Conservation (phyloP, 2,113 vertebrate species). For the Lampris incognitus region DNA sequence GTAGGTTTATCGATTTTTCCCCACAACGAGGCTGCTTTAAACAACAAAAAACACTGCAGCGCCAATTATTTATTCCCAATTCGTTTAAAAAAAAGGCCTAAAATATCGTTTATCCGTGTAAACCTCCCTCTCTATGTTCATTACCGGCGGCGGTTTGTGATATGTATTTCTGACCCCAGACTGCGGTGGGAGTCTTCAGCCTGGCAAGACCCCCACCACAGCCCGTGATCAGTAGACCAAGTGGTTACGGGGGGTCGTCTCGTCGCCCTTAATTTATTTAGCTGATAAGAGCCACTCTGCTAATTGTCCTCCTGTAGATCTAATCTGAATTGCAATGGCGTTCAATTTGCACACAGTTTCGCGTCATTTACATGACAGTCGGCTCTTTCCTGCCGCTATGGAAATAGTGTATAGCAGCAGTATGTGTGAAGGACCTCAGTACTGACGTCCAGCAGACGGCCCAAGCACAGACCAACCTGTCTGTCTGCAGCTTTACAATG, state of each 20-base stretch:
- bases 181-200: too few relatives aligned
- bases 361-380: constrained; percentile 72
- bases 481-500: too few relatives aligned
- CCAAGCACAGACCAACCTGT: background rate
- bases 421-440: constrained; percentile 32
- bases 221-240: background rate
- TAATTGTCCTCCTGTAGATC: constrained; percentile 78
- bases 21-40: too few relatives aligned
- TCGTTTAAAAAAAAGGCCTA: too few relatives aligned
- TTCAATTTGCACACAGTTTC: constrained; percentile 80
- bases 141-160: too few relatives aligned
- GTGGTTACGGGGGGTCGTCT: constrained; percentile 33
- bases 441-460: constrained; percentile 19
- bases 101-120: too few relatives aligned
- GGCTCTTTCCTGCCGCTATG: constrained; percentile 73
- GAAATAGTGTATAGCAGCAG: constrained; percentile 44
- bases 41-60: too few relatives aligned
- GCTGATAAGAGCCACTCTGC: constrained; percentile 69
- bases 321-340: constrained; percentile 80
- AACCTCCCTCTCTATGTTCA: too few relatives aligned
- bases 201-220: background rate
- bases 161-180: too few relatives aligned
- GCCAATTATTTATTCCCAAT: too few relatives aligned
- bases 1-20: too few relatives aligned
- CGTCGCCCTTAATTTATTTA: constrained; percentile 60